These are phyloP conservation scores for Parambassis ranga DNA, from an alignment of 2,797 vertebrate species.

Conservation along the genomic window DNA sequence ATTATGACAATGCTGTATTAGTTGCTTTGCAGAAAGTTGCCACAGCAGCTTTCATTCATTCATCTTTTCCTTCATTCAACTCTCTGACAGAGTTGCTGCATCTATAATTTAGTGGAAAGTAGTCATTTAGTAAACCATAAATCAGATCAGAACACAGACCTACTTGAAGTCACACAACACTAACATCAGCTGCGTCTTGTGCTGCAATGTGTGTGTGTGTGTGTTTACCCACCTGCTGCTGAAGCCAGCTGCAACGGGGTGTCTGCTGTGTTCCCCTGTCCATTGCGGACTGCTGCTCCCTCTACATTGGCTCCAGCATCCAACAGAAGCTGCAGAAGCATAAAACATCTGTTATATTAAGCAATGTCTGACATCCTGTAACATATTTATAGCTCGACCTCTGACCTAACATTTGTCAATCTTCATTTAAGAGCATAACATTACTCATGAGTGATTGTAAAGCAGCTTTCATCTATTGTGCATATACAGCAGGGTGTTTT, in stretches of 20 bases:
- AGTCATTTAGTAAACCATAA: constrained; percentile 7
- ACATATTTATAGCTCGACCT: constrained; percentile 30
- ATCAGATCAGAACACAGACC: constrained; percentile 3
- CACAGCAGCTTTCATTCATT: neutral
- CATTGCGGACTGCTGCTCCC: constrained; percentile 87
- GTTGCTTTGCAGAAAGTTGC: neutral
- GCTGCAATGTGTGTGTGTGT: neutral
- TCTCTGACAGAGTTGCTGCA: neutral
- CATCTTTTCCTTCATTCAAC: neutral
- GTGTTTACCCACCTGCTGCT: constrained; percentile 86
- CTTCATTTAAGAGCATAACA: constrained; percentile 7
- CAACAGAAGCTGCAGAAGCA: constrained; percentile 86
- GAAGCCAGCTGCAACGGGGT: constrained; percentile 95
- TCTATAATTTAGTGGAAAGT: constrained; percentile 8
- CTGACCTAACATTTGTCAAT: constrained; percentile 45
- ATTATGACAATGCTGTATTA: neutral
- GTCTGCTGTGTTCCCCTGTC: constrained; percentile 91
- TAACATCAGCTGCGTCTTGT: constrained; percentile 30
- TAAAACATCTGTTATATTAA: constrained; percentile 45
- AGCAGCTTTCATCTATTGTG: neutral
- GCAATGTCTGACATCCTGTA: constrained; percentile 35
- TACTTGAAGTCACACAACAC: neutral
- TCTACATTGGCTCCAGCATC: constrained; percentile 95
- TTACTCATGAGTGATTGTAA: too few relatives aligned
- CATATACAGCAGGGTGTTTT: neutral